Evolutionary conservation across 2,113 vertebrate genomes (phyloP).

Genomic region (Orcinus orca): DNA sequence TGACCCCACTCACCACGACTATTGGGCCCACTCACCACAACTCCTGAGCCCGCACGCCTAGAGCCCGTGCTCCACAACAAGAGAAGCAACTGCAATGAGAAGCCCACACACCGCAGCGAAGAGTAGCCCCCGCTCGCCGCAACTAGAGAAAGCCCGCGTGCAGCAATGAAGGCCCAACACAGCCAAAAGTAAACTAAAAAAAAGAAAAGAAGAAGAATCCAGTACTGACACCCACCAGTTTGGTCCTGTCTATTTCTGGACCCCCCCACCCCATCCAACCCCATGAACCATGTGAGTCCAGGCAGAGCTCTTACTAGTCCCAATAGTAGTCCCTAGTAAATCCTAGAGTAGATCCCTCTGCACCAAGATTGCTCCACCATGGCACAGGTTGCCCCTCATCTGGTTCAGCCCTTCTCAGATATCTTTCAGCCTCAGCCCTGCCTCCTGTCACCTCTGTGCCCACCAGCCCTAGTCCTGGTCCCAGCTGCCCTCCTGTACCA

Average conservation of each 20-base stretch:
- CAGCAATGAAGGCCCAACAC: too few species aligned
- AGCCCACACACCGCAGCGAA: too few species aligned
- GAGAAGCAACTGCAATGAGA: too few species aligned
- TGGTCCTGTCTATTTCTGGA: neutral
- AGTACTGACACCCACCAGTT: neutral
- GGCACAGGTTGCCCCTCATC: rapidly evolving
- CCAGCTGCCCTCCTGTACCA: neutral
- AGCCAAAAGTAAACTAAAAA: too few species aligned
- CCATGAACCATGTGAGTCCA: neutral
- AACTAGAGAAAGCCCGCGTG: too few species aligned
- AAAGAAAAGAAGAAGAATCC: neutral
- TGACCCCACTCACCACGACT: too few species aligned
- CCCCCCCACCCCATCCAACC: too few species aligned
- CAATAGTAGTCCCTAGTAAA: rapidly evolving
- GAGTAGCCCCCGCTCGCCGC: too few species aligned
- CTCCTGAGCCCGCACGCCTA: too few species aligned
- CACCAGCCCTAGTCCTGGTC: neutral
- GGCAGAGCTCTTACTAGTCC: neutral
- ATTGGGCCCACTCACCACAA: too few species aligned
- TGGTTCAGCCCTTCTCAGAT: neutral
- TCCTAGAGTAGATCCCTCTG: neutral
- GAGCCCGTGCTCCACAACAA: too few species aligned
- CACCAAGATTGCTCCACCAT: neutral
- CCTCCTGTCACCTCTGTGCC: neutral
- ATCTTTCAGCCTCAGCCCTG: neutral